Percentiles rank a stretch among this genome's conserved stretches.
Evolutionary conservation across 1,140 invertebrate species (phyloP).

Genomic region (Tribolium castaneum): DNA sequence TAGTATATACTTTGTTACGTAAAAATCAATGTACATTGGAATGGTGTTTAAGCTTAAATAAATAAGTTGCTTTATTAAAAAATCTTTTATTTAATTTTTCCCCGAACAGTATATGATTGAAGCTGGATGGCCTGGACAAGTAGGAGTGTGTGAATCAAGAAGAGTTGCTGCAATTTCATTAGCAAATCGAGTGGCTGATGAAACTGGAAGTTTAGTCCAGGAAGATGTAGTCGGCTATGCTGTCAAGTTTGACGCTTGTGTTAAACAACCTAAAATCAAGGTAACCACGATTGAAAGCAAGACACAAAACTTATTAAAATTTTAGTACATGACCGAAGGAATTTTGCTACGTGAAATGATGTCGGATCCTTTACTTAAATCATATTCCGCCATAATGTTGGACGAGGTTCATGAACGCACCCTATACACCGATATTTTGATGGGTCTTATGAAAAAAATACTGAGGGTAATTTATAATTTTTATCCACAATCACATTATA

Average conservation of each 20-base stretch:
- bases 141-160: slow-evolving; percentile 93
- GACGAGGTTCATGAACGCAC: slow-evolving; percentile 98
- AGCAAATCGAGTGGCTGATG: slow-evolving; percentile 90
- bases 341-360: slow-evolving; percentile 95
- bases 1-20: slow-evolving; percentile 18
- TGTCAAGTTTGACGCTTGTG: slow-evolving; percentile 91
- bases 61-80: slow-evolving; percentile 25
- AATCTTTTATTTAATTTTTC: slow-evolving; percentile 18
- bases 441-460: slow-evolving; percentile 96
- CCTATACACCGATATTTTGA: slow-evolving; percentile 91
- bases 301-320: slow-evolving; percentile 49
- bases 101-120: slow-evolving; percentile 85
- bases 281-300: slow-evolving; percentile 64
- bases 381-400: slow-evolving; percentile 91
- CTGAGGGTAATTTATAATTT: slow-evolving; percentile 68
- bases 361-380: slow-evolving; percentile 89
- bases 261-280: slow-evolving; percentile 85
- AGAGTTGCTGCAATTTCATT: slow-evolving; percentile 91
- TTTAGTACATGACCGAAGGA: slow-evolving; percentile 95
- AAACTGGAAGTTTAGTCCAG: slow-evolving; percentile 76
- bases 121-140: slow-evolving; percentile 85
- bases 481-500: too few relatives aligned
- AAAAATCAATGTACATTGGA: slow-evolving; percentile 10
- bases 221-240: slow-evolving; percentile 92
- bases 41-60: slow-evolving; percentile 41